Evolutionary conservation across 2,797 vertebrate species (phyloP).

Genomic region (Clarias pachynema): DNA sequence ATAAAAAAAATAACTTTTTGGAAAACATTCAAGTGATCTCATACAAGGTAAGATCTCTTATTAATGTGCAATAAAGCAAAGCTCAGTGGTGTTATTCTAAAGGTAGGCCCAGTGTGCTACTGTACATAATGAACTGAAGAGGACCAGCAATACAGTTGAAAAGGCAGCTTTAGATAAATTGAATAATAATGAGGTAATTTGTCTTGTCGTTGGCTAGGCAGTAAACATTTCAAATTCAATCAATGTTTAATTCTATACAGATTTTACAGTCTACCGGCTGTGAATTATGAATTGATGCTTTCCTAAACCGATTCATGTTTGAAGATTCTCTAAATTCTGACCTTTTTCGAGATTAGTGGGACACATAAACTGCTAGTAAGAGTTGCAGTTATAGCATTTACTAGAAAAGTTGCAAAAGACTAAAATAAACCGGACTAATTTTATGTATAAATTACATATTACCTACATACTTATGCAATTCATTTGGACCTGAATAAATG

Average conservation of each 20-base stretch:
- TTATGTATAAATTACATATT: neutral
- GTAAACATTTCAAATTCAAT: conserved; percentile 7
- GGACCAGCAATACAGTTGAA: conserved; percentile 59
- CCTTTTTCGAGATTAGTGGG: neutral
- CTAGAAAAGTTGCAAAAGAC: neutral
- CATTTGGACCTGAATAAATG: neutral
- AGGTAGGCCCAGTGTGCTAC: conserved; percentile 54
- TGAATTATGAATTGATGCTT: neutral
- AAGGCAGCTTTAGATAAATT: conserved; percentile 64
- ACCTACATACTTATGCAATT: neutral
- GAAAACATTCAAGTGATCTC: neutral
- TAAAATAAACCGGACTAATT: neutral
- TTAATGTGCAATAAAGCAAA: conserved; percentile 67
- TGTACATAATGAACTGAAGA: conserved; percentile 49
- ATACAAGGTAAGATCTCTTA: conserved; percentile 14
- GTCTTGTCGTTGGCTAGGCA: conserved; percentile 20
- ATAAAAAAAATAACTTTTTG: neutral
- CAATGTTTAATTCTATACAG: neutral
- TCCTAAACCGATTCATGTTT: neutral
- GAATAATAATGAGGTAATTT: conserved; percentile 66
- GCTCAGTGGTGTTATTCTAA: conserved; percentile 67
- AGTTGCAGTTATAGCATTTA: conserved; percentile 64
- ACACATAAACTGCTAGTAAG: conserved; percentile 51
- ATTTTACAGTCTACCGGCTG: neutral
- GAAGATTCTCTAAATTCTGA: neutral